A percentile compares a stretch with the other conserved stretches of the same genome.
These are phyloP conservation scores for Drosophila nr. perissopoda DNA, from an alignment of 2,888 invertebrate species.

Conservation along the genomic window DNA sequence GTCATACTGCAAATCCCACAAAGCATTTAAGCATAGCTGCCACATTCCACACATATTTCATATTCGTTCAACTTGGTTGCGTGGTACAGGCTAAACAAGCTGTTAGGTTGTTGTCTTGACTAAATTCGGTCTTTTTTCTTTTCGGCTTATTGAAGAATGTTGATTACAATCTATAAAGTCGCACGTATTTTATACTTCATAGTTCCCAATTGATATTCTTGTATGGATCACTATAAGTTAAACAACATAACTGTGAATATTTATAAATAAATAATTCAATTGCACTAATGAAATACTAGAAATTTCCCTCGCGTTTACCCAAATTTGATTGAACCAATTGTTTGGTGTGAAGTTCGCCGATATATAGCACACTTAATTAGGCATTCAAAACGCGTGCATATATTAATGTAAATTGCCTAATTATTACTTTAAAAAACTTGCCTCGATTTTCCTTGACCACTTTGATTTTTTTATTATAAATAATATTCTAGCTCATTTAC, in stretches of 20 bases:
- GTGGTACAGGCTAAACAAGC: constrained; percentile 20
- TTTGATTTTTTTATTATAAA: not conserved
- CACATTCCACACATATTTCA: constrained; percentile 48
- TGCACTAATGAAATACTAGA: constrained; percentile 3
- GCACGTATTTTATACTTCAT: not conserved
- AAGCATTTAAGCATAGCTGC: constrained; percentile 3
- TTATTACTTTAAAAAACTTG: constrained; percentile 14
- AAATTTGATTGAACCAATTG: constrained; percentile 11
- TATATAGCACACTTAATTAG: constrained; percentile 35
- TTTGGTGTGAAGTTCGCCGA: constrained; percentile 6
- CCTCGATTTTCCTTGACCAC: constrained; percentile 4
- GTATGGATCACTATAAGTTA: constrained; percentile 12
- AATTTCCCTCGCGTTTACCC: not conserved
- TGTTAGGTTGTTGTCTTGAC: constrained; percentile 46
- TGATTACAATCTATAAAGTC: not conserved
- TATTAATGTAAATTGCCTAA: constrained; percentile 61
- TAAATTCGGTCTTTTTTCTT: constrained; percentile 15
- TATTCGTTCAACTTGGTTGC: constrained; percentile 26
- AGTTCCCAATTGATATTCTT: constrained; percentile 19
- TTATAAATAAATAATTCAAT: constrained; percentile 21
- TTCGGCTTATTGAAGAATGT: not conserved
- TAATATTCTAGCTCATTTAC: not conserved
- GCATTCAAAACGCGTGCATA: constrained; percentile 73
- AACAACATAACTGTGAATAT: constrained; percentile 22
- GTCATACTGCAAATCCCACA: not conserved